phyloP scores from a whole-genome alignment of 1,140 invertebrate species.

The Drosophila navojoa region DNA sequence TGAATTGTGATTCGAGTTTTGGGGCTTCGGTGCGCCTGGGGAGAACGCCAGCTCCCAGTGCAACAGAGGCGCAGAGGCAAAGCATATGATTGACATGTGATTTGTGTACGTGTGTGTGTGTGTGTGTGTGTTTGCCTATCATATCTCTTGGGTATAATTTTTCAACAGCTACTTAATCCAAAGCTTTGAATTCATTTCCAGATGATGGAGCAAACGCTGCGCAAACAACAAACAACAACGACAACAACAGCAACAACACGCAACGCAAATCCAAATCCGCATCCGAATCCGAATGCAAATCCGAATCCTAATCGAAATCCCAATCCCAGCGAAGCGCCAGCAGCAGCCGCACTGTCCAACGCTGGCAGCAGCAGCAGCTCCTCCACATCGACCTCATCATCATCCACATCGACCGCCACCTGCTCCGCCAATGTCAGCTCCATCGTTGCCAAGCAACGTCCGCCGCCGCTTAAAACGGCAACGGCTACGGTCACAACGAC shows the following conservation, averaged over 20 bases:
- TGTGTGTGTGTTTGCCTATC: not conserved
- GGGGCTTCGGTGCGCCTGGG: not conserved
- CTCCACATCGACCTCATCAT: constrained; percentile 55
- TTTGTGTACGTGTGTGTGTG: constrained; percentile 20
- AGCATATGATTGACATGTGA: constrained; percentile 52
- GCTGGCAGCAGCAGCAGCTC: constrained; percentile 30
- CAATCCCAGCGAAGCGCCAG: constrained; percentile 47
- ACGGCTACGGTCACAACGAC: constrained; percentile 69
- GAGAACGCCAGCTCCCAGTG: constrained; percentile 12
- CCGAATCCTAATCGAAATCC: not conserved
- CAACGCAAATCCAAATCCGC: constrained; percentile 14
- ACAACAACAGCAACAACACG: constrained; percentile 27
- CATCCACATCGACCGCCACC: constrained; percentile 57
- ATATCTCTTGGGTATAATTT: not conserved
- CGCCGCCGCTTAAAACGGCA: constrained; percentile 76
- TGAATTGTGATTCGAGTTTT: constrained; percentile 17
- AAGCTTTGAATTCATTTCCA: constrained; percentile 21
- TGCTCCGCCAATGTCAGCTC: constrained; percentile 55
- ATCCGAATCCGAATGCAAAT: constrained; percentile 3
- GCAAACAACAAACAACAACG: constrained; percentile 51
- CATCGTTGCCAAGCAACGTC: constrained; percentile 68
- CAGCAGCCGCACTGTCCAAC: constrained; percentile 20
- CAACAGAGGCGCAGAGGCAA: not conserved
- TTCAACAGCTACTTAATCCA: not conserved
- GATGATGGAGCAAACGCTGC: constrained; percentile 72